Evolutionary conservation across 92 coral and sea anemone species (phyloP).

Genomic region (Parazoanthus darwini): DNA sequence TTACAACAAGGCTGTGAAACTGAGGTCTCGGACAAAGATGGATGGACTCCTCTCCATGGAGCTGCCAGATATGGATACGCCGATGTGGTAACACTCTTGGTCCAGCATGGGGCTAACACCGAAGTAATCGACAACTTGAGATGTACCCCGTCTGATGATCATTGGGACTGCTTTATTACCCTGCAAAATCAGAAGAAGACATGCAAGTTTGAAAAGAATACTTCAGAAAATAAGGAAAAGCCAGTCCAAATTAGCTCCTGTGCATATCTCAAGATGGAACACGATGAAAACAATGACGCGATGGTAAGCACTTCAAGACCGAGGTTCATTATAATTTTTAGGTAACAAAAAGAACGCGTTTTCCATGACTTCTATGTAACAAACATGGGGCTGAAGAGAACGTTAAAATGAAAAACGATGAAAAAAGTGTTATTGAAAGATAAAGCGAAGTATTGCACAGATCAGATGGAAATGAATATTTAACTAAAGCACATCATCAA

Average conservation of each 20-base stretch:
- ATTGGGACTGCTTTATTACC: not conserved
- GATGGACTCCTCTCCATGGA: constrained; percentile 10
- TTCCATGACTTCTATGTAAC: not conserved
- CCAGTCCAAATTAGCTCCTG: not conserved
- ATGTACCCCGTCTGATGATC: not conserved
- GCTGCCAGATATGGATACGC: not conserved
- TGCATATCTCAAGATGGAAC: not conserved
- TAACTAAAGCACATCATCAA: too few species aligned
- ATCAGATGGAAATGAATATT: too few species aligned
- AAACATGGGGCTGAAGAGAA: not conserved
- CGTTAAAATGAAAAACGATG: not conserved
- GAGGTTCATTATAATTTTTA: not conserved
- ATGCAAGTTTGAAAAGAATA: not conserved
- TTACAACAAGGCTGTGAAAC: not conserved
- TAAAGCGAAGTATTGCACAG: too few species aligned
- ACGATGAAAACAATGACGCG: not conserved
- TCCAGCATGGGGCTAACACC: not conserved
- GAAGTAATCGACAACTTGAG: not conserved
- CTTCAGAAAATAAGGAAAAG: not conserved
- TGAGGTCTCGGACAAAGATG: not conserved
- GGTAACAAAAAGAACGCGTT: not conserved
- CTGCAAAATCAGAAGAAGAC: not conserved
- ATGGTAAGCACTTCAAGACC: not conserved
- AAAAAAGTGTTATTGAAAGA: too few species aligned
- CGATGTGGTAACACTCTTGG: not conserved